Percentiles rank a stretch among this genome's conserved stretches.
Evolutionary conservation across 1,140 invertebrate species (phyloP).

Genomic region (Caenorhabditis remanei): DNA sequence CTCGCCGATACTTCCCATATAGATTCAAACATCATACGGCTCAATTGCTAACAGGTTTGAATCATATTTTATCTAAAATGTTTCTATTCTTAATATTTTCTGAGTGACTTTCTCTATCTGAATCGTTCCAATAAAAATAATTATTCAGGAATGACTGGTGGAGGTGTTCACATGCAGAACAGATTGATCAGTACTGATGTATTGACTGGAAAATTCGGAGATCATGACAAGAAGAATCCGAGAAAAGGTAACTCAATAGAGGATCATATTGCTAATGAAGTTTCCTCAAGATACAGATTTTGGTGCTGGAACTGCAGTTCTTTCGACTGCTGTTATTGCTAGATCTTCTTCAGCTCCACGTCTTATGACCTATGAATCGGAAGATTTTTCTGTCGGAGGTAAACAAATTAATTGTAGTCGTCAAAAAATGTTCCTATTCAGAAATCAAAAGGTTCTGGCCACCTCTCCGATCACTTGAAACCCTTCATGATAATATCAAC

Average conservation of each 20-base stretch:
- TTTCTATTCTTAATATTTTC: not conserved
- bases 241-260: slow-evolving; percentile 9
- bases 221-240: slow-evolving; percentile 41
- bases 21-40: slow-evolving; percentile 78
- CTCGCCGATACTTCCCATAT: slow-evolving; percentile 75
- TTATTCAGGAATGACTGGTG: slow-evolving; percentile 56
- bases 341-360: slow-evolving; percentile 75
- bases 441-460: slow-evolving; percentile 77
- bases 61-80: slow-evolving; percentile 11
- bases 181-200: slow-evolving; percentile 76
- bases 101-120: no score
- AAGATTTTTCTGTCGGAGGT: slow-evolving; percentile 72
- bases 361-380: slow-evolving; percentile 76
- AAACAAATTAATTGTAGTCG: not conserved
- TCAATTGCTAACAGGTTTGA: slow-evolving; percentile 73
- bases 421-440: slow-evolving; percentile 49
- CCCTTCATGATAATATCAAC: slow-evolving; percentile 73
- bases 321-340: slow-evolving; percentile 76
- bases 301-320: slow-evolving; percentile 70
- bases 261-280: no score
- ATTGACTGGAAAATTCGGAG: slow-evolving; percentile 72
- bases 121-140: no score
- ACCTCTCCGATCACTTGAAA: slow-evolving; percentile 75
- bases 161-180: slow-evolving; percentile 72
- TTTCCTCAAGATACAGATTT: slow-evolving; percentile 45